These are phyloP conservation scores for Pristionchus fissidentatus DNA, from an alignment of 2,888 invertebrate genomes.

Conservation along the genomic window DNA sequence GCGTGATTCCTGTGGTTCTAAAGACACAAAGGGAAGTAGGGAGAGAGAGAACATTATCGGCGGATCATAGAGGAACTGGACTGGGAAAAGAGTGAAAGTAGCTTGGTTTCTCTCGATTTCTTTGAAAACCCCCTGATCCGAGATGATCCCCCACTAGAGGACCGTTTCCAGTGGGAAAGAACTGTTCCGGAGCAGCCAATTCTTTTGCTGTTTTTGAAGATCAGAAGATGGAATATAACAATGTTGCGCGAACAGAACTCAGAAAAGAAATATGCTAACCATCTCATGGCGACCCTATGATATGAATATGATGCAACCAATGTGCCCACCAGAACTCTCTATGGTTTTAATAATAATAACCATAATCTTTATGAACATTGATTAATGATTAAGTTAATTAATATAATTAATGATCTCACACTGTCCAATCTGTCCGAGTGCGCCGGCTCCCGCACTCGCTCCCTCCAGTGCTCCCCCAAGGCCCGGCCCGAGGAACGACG, in stretches of 20 bases:
- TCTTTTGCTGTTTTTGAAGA: not conserved
- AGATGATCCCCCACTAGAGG: not conserved
- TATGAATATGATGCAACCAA: too few relatives aligned
- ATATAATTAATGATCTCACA: not conserved
- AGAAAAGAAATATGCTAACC: too few relatives aligned
- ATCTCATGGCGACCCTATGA: too few relatives aligned
- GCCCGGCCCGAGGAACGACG: conserved; percentile 37
- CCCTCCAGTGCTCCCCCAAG: conserved; percentile 28
- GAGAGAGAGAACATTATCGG: conserved; percentile 28
- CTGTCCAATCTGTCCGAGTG: conserved; percentile 47
- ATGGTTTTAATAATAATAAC: too few relatives aligned
- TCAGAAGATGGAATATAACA: not conserved
- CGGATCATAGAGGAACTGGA: conserved; percentile 32
- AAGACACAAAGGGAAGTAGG: too few relatives aligned
- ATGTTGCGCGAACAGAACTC: too few relatives aligned
- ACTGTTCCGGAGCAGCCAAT: not conserved
- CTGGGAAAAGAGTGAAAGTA: conserved; percentile 7
- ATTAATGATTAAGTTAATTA: not conserved
- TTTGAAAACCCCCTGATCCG: conserved; percentile 9
- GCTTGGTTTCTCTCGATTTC: not conserved
- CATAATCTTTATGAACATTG: too few relatives aligned
- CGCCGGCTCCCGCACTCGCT: conserved; percentile 37
- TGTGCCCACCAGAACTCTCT: too few relatives aligned
- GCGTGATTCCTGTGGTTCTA: too few relatives aligned
- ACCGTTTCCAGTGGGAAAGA: not conserved